These are phyloP conservation scores for Eristalinus sepulchralis DNA, from an alignment of 2,888 invertebrate species.

Conservation along the genomic window DNA sequence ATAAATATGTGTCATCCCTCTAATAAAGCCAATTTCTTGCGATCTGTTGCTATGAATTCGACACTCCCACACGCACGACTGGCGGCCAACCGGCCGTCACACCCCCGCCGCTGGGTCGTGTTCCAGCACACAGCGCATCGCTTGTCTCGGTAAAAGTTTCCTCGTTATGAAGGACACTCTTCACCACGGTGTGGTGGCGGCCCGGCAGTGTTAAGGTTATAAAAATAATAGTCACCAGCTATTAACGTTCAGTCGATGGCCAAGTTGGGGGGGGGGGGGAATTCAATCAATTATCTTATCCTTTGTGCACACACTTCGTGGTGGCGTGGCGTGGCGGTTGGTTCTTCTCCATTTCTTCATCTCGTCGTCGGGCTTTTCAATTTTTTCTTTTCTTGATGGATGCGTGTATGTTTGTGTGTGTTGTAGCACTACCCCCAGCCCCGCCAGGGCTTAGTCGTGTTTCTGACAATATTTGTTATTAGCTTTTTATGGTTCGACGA, in stretches of 20 bases:
- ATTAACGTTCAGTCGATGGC: conserved; percentile 48
- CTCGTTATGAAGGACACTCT: conserved; percentile 44
- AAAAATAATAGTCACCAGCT: conserved; percentile 69
- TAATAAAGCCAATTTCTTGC: conserved; percentile 67
- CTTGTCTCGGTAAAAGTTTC: conserved; percentile 17
- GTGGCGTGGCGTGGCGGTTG: not conserved
- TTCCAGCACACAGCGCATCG: too few relatives aligned
- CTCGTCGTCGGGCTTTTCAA: conserved; percentile 19
- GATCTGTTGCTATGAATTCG: conserved; percentile 45
- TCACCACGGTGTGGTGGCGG: conserved; percentile 29
- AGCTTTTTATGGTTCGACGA: conserved; percentile 71
- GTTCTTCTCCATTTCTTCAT: not conserved
- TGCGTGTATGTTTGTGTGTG: conserved; percentile 35
- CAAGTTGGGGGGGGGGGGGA: not conserved
- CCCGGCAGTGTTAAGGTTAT: conserved; percentile 61
- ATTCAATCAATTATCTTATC: conserved; percentile 71
- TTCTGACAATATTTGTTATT: conserved; percentile 71
- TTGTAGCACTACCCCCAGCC: not conserved
- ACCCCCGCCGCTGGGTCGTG: conserved; percentile 1
- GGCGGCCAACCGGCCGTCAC: not conserved
- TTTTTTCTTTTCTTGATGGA: conserved; percentile 16
- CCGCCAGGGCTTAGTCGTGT: not conserved
- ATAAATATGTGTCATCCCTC: conserved; percentile 70
- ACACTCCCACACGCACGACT: not conserved
- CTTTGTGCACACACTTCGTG: conserved; percentile 60